Base-by-base conservation (phyloP, 2,797 vertebrate species). In the Ptychadena robeensis region DNA sequence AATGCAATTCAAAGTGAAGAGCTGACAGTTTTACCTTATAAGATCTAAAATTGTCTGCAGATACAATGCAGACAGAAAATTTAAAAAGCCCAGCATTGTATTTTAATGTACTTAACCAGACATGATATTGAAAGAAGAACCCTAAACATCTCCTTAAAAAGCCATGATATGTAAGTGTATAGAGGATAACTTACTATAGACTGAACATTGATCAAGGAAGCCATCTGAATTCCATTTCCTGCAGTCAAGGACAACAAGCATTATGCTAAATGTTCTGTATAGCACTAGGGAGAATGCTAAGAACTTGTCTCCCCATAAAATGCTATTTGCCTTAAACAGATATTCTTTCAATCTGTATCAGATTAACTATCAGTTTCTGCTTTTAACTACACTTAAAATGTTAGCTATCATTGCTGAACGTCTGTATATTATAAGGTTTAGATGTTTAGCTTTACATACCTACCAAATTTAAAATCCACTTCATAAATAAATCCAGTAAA, bases 1-100 rank as follows among this genome's bases (percentile, higher is more conserved):
- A 27, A 9, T 61, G 59, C n/a, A 61, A 9, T 18, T 8, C 18
- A 53, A 61, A 27, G 57, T 61, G 5, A 28, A 61, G 59, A 28
- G 10, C 59, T 61, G 59, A 28, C 25, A 25, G 59, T 61, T 53
- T 61, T 8, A 61, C 59, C 25, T 61, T 25, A 27, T 2, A 25
- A 61, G 59, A 61, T 61, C 27, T 28, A 3, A 61, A 2, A 25
- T 10, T 61, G 61, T 66, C 57, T 27, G 9, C n/a, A 53, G 40
- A 78, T 64, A 68, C 22, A 77, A 27, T 67, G 32, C 64, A 78
- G 40, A 14, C 40, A 57, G 30, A 78, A 68, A 27, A 78, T n/a
- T 78, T 38, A 67, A 32, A 78, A 57, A 25, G 27, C 9, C 22
- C 64, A 78, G 75, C 53, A 34, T 67, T n/a, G 25, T 48, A 9